A percentile compares a stretch with the other conserved stretches of the same genome.
Conservation (phyloP, 1,140 invertebrate species). For the Pseudomyrmex gracilis region DNA sequence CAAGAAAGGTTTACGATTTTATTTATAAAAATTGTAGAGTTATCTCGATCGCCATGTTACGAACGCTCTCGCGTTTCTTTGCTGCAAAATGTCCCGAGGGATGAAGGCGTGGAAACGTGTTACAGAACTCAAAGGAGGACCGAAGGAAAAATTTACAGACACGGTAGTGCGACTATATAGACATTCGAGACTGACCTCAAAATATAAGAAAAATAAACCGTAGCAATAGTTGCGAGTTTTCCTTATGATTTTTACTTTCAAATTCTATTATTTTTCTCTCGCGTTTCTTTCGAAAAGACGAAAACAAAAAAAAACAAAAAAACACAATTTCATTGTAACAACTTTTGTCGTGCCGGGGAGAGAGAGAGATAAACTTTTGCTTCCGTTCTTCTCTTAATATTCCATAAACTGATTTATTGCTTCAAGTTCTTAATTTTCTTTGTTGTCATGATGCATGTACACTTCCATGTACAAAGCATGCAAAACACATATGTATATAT, state of each 20-base stretch:
- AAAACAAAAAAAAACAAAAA: too few species aligned
- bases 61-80: slow-evolving; percentile 57
- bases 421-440: slow-evolving; percentile 49
- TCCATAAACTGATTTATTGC: slow-evolving; percentile 48
- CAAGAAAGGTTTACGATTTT: slow-evolving; percentile 59
- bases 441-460: slow-evolving; percentile 38
- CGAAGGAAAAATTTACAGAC: slow-evolving; percentile 31
- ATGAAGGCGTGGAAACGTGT: slow-evolving; percentile 47
- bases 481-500: background rate
- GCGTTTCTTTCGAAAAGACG: background rate
- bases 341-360: background rate
- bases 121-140: slow-evolving; percentile 49
- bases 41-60: slow-evolving; percentile 59
- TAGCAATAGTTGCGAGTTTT: background rate
- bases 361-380: background rate
- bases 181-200: slow-evolving; percentile 11
- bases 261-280: background rate
- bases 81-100: slow-evolving; percentile 42
- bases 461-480: background rate
- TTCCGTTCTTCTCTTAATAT: slow-evolving; percentile 28
- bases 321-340: background rate
- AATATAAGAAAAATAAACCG: slow-evolving; percentile 45
- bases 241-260: background rate
- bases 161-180: slow-evolving; percentile 39
- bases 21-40: slow-evolving; percentile 61